These are phyloP conservation scores for Eupithecia vulgata DNA, from an alignment of 2,888 invertebrate species.

Conservation along the genomic window DNA sequence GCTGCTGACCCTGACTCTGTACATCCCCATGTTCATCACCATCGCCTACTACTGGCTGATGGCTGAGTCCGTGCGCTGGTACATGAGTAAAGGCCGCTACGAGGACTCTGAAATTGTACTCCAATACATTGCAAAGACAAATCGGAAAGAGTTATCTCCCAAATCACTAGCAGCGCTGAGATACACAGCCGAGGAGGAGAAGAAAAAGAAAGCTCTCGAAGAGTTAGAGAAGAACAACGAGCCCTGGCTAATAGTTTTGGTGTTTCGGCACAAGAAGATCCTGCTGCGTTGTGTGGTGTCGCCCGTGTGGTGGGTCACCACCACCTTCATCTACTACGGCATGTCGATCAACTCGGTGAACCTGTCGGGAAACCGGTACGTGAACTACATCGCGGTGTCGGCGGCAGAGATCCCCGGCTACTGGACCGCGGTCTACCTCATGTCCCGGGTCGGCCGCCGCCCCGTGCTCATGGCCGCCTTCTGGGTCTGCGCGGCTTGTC, in stretches of 20 bases:
- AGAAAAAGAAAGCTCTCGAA: slow-evolving; percentile 48
- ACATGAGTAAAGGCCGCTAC: slow-evolving; percentile 87
- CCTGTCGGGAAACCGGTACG: slow-evolving; percentile 85
- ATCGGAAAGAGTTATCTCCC: slow-evolving; percentile 71
- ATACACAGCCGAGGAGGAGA: slow-evolving; percentile 58
- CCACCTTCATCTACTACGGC: slow-evolving; percentile 86
- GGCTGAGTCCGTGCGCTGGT: slow-evolving; percentile 90
- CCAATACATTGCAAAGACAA: slow-evolving; percentile 85
- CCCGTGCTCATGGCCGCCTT: slow-evolving; percentile 83
- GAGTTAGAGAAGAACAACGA: slow-evolving; percentile 49
- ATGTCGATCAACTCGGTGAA: slow-evolving; percentile 85
- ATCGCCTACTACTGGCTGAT: slow-evolving; percentile 87
- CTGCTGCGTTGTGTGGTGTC: slow-evolving; percentile 58
- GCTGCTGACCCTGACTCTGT: slow-evolving; percentile 85
- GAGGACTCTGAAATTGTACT: slow-evolving; percentile 86
- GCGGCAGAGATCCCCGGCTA: slow-evolving; percentile 88
- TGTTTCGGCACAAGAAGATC: slow-evolving; percentile 62
- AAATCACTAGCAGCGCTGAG: slow-evolving; percentile 62
- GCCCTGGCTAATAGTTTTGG: slow-evolving; percentile 64
- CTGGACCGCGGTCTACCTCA: slow-evolving; percentile 81
- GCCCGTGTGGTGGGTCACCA: slow-evolving; percentile 85
- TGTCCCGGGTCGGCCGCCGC: slow-evolving; percentile 84
- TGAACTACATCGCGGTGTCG: slow-evolving; percentile 85
- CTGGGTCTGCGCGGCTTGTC: slow-evolving; percentile 83
- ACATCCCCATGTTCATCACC: slow-evolving; percentile 87